phyloP scores from a whole-genome alignment of 2,888 invertebrate species.

The Hemaris fuciformis region DNA sequence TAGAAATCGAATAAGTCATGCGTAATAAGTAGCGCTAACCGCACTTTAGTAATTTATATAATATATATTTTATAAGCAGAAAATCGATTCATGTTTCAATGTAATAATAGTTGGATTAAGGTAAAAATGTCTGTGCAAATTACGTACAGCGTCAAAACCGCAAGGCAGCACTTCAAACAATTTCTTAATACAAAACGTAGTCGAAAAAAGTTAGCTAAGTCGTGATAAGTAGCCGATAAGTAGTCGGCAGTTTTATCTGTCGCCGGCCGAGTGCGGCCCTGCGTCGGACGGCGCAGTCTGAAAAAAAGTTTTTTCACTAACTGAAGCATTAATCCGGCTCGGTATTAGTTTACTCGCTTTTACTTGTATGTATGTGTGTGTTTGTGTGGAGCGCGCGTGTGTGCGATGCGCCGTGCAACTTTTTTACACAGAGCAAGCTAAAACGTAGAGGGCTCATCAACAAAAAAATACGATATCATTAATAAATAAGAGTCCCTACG shows the following conservation, averaged over 20 bases:
- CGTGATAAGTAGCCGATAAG: not conserved
- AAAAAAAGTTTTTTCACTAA: conserved; percentile 82
- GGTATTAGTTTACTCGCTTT: conserved; percentile 81
- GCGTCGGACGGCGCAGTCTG: conserved; percentile 77
- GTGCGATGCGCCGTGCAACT: conserved; percentile 71
- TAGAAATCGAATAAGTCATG: not conserved
- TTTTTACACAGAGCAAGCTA: conserved; percentile 62
- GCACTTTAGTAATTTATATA: not conserved
- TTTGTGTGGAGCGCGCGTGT: conserved; percentile 44
- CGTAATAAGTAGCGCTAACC: not conserved
- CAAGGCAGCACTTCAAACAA: not conserved
- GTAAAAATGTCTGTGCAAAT: not conserved
- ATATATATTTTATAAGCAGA: not conserved
- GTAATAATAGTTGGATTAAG: not conserved
- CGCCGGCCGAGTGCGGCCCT: conserved; percentile 56
- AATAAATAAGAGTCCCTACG: not conserved
- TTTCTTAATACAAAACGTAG: not conserved
- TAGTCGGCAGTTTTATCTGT: conserved; percentile 9
- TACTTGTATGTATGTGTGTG: conserved; percentile 63
- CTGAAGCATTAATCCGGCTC: conserved; percentile 81
- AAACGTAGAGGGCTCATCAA: conserved; percentile 1
- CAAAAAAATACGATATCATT: not conserved
- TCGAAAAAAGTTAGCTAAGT: conserved; percentile 13
- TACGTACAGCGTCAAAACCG: not conserved
- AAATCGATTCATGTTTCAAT: too few species aligned